Evolutionary conservation across 2,113 vertebrate species (phyloP).

Genomic region (Laticauda colubrina): DNA sequence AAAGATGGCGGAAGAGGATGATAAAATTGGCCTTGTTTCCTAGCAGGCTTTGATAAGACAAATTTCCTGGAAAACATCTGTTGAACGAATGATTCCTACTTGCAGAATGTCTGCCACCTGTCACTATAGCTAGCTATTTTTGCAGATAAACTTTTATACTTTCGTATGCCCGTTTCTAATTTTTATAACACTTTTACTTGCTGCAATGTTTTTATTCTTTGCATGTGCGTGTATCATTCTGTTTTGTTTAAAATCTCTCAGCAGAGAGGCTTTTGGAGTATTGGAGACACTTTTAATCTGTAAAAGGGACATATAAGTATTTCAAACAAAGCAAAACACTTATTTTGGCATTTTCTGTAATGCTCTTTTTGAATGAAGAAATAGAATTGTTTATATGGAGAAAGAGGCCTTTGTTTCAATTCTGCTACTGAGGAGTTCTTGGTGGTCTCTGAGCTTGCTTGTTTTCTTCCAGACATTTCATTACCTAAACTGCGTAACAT

Average conservation of each 20-base stretch:
- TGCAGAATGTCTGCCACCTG: not conserved
- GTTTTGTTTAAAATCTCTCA: not conserved
- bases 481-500: not conserved
- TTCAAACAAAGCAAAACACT: not conserved
- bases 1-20: not conserved
- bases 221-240: not conserved
- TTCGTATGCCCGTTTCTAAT: not conserved
- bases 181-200: not conserved
- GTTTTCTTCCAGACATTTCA: not conserved
- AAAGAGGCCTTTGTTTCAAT: not conserved
- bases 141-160: not conserved
- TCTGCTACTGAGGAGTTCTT: not conserved
- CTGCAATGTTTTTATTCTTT: not conserved
- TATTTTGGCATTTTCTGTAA: not conserved
- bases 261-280: not conserved
- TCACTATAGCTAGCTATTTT: not conserved
- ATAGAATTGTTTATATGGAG: not conserved
- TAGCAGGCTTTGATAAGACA: not conserved
- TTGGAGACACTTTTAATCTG: not conserved
- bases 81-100: not conserved
- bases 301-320: not conserved
- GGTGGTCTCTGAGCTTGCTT: not conserved
- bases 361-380: not conserved
- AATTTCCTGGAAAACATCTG: not conserved
- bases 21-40: not conserved